These are phyloP conservation scores for Drosophila nr. fundita DNA, from an alignment of 2,888 invertebrate species.

Conservation along the genomic window DNA sequence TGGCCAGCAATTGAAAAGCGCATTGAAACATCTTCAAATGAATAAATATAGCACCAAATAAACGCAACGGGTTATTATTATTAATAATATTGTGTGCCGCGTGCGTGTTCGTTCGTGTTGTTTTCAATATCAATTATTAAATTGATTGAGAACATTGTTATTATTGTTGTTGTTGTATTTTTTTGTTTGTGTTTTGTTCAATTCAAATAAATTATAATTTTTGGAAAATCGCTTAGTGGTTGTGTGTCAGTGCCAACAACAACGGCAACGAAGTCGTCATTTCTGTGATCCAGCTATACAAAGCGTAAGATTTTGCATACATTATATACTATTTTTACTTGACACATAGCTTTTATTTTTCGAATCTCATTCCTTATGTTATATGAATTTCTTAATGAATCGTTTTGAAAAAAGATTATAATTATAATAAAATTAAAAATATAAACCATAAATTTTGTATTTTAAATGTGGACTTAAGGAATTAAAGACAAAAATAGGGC, in stretches of 20 bases:
- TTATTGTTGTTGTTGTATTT: not conserved
- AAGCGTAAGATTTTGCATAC: conserved; percentile 23
- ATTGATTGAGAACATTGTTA: conserved; percentile 18
- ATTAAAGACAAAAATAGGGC: not conserved
- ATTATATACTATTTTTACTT: conserved; percentile 3
- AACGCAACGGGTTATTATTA: conserved; percentile 11
- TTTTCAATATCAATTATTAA: conserved; percentile 27
- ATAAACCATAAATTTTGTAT: conserved; percentile 12
- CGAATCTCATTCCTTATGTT: conserved; percentile 40
- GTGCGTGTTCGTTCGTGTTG: conserved; percentile 32
- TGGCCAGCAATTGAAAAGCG: conserved; percentile 24
- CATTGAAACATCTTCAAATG: conserved; percentile 9
- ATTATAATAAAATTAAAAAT: conserved; percentile 12
- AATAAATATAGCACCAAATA: conserved; percentile 10
- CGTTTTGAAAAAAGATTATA: conserved; percentile 4
- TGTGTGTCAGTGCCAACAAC: conserved; percentile 39
- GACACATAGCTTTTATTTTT: conserved; percentile 17
- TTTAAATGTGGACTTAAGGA: not conserved
- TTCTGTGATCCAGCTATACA: conserved; percentile 4
- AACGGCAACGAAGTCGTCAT: not conserved
- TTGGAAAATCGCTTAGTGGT: conserved; percentile 3
- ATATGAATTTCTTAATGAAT: conserved; percentile 11
- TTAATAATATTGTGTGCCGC: conserved; percentile 3
- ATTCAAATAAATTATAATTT: conserved; percentile 2
- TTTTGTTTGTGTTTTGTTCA: not conserved